Conservation (phyloP, 2,113 vertebrate species). For the Alethe diademata region DNA sequence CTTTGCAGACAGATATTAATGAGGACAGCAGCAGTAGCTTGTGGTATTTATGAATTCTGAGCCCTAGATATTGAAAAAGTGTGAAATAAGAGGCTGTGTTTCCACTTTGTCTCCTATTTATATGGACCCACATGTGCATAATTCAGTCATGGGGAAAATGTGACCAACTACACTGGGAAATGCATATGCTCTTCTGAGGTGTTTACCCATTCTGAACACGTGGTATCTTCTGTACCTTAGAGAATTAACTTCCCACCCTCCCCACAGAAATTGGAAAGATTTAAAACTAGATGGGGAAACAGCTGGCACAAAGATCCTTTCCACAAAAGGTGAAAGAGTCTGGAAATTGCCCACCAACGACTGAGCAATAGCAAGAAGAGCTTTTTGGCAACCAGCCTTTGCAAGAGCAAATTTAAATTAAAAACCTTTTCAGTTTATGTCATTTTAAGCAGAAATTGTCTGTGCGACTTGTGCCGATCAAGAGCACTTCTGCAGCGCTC, state of each 20-base stretch:
- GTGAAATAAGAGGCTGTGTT: not conserved
- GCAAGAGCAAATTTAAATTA: conserved; percentile 13
- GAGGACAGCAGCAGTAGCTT: not conserved
- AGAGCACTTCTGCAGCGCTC: not conserved
- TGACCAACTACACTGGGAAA: not conserved
- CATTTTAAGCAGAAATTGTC: not conserved
- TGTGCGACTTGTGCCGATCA: not conserved
- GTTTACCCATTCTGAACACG: not conserved
- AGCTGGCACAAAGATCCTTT: not conserved
- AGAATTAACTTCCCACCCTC: not conserved
- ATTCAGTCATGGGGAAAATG: not conserved
- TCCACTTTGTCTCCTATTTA: not conserved
- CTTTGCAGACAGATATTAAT: not conserved
- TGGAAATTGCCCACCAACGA: not conserved
- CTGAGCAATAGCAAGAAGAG: not conserved
- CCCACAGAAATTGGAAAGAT: not conserved
- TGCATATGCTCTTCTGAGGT: not conserved
- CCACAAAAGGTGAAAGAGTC: not conserved
- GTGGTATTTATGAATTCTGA: not conserved
- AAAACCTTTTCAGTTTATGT: not conserved
- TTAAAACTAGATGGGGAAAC: not conserved
- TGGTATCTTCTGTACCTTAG: not conserved
- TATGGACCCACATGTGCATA: not conserved
- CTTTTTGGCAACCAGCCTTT: conserved; percentile 9
- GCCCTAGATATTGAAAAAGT: not conserved